Evolutionary conservation across 2,888 invertebrate genomes (phyloP).

Genomic region (Eilema griseolum): DNA sequence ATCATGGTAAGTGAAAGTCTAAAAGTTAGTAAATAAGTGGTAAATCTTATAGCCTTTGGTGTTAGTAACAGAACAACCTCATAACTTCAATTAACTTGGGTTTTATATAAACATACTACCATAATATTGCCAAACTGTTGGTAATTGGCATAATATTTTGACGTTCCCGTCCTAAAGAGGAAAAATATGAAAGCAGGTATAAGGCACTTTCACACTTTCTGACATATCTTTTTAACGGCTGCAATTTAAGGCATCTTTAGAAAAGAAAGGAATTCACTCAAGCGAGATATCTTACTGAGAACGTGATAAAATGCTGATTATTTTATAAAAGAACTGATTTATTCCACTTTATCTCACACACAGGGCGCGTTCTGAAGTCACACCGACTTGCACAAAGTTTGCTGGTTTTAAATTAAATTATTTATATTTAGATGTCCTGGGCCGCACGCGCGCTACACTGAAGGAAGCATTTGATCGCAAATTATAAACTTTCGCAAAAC

Average conservation of each 20-base stretch:
- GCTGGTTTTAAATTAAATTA: slow-evolving; percentile 72
- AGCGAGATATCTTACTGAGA: slow-evolving; percentile 31
- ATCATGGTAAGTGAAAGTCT: no score
- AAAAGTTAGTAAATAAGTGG: no score
- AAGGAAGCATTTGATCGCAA: no score
- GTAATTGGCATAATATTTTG: slow-evolving; percentile 18
- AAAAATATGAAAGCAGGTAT: slow-evolving; percentile 7
- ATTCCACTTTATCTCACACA: slow-evolving; percentile 52
- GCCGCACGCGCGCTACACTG: no score
- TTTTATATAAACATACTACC: slow-evolving; percentile 37
- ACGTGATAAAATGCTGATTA: slow-evolving; percentile 50
- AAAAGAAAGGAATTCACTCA: slow-evolving; percentile 37
- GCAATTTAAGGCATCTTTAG: slow-evolving; percentile 36
- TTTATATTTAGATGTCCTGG: no score
- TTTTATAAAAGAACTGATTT: slow-evolving; percentile 59
- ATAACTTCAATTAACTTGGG: slow-evolving; percentile 39
- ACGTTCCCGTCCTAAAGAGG: not conserved
- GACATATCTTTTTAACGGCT: slow-evolving; percentile 29
- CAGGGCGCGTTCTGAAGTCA: slow-evolving; percentile 45
- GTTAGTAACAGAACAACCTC: no score
- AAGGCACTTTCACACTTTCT: not conserved
- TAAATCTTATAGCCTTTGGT: no score
- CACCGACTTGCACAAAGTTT: slow-evolving; percentile 53
- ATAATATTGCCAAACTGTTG: slow-evolving; percentile 23
- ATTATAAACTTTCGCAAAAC: no score